Evolutionary conservation across 2,888 invertebrate genomes (phyloP).

Genomic region (Lasioglossum marginatum): DNA sequence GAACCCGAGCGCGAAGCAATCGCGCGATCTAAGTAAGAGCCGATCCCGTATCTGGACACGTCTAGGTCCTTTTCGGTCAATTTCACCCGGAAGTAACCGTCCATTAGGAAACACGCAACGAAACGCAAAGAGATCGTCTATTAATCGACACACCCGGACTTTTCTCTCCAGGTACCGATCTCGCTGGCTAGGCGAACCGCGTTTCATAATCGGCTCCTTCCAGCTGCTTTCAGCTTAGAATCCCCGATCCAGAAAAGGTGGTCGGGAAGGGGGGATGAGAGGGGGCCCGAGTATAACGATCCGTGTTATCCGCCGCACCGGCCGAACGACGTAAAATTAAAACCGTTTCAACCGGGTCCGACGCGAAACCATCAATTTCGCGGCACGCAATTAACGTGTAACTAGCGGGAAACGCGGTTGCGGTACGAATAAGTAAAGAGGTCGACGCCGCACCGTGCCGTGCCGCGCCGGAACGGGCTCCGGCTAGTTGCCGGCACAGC

Average conservation of each 20-base stretch:
- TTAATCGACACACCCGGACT: constrained; percentile 54
- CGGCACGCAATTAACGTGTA: constrained; percentile 75
- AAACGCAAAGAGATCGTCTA: constrained; percentile 39
- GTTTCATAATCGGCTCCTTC: constrained; percentile 13
- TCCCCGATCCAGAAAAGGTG: constrained; percentile 3
- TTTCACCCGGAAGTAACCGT: constrained; percentile 43
- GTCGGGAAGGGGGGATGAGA: constrained; percentile 4
- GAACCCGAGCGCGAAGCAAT: neutral
- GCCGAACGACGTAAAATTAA: constrained; percentile 67
- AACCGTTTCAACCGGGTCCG: constrained; percentile 65
- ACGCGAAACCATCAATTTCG: constrained; percentile 77
- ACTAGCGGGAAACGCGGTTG: constrained; percentile 70
- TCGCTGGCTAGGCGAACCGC: constrained; percentile 52
- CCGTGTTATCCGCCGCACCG: constrained; percentile 42
- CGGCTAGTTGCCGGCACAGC: constrained; percentile 50
- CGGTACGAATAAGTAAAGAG: constrained; percentile 72
- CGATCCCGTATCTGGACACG: neutral
- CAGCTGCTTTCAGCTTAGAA: constrained; percentile 4
- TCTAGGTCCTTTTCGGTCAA: neutral
- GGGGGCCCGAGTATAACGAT: constrained; percentile 32
- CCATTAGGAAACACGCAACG: constrained; percentile 41
- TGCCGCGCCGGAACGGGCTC: constrained; percentile 30
- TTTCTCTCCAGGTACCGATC: constrained; percentile 67
- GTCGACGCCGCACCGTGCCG: constrained; percentile 19
- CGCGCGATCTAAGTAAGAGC: neutral